Base-by-base conservation (phyloP, 2,797 vertebrate genomes). In the Champsocephalus esox region DNA sequence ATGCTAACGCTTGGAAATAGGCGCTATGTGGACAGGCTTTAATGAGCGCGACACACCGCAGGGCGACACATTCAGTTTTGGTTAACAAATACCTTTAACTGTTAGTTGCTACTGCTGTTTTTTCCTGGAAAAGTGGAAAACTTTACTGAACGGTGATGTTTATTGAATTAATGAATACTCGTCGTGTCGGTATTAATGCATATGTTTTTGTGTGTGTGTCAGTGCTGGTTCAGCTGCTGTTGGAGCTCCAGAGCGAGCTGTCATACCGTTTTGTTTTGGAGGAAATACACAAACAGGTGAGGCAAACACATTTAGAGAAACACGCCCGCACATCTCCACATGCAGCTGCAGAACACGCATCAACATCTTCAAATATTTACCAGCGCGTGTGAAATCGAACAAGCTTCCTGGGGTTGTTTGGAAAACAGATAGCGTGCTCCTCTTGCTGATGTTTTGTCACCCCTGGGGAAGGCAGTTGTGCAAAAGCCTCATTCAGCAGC, bases 221-320 rank as follows among this genome's bases (percentile, higher is more conserved):
- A 99, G 98, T 97, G 80, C 94, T 99, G 75, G 91, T 97, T 84
- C 94, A 94, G 87, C 92, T 99, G 80, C 86, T 96, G 5, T 69
- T 92, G 49, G 95, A 97, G 77, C 89, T 98, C 77, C 96, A 96
- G 84, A 94, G 90, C 66, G 96, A 97, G 17, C 87, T 91, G 76
- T 92, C 92, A 28, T 51, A 95, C 50, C 79, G 61, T 56, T 95
- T 92, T 80, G 87, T 98, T 85, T 92, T 99, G 93, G 93, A 96
- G 21, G 92, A 95, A 75, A 95, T 97, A 80, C 91, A 96, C 80
- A 96, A 94, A 85, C 93, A 97, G 96, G 98, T 99, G 87, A 95
- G 95, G 77, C 62, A 50, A 67, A 78, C 56, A 73, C 46, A 38
- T 52, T 75, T 12, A 66, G 48, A 63, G 54, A 72, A 58, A 63